Conservation (phyloP, 1,140 invertebrate species). For the Neodiprion fabricii region DNA sequence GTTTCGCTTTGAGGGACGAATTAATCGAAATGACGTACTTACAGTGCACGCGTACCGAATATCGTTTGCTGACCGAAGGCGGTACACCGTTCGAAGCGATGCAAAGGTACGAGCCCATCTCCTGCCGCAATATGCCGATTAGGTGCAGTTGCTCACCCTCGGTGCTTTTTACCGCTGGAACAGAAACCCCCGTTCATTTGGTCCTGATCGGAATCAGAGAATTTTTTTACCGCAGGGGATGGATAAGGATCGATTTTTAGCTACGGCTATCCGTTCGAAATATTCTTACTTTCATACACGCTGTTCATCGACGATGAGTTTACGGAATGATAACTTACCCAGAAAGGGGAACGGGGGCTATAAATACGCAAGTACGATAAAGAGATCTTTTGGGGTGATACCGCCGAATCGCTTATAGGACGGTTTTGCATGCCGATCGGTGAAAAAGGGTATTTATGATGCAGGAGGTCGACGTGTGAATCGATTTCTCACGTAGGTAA, state of each 20-base stretch:
- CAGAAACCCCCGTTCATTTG: background rate
- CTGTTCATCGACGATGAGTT: constrained; percentile 17
- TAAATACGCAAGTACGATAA: no score
- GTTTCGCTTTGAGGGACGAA: background rate
- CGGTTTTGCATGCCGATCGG: no score
- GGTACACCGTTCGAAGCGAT: constrained; percentile 74
- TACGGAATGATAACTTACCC: constrained; percentile 7
- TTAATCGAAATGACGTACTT: constrained; percentile 50
- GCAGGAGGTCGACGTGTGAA: no score
- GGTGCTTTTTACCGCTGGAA: constrained; percentile 46
- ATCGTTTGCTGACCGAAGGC: constrained; percentile 72
- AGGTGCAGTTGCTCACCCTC: constrained; percentile 56
- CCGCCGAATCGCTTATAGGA: no score
- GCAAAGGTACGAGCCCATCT: constrained; percentile 60
- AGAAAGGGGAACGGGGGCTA: background rate
- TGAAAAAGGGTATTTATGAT: no score
- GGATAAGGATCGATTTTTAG: constrained; percentile 24
- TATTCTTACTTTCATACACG: constrained; percentile 25
- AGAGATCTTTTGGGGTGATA: no score
- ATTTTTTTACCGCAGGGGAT: constrained; percentile 26
- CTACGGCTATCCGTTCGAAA: constrained; percentile 21
- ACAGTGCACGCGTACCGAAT: constrained; percentile 73
- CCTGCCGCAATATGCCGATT: constrained; percentile 48
- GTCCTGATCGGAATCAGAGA: background rate
- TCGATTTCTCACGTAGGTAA: no score